Evolutionary conservation across 2,888 invertebrate genomes (phyloP).

Genomic region (Entomobrya multifasciata): DNA sequence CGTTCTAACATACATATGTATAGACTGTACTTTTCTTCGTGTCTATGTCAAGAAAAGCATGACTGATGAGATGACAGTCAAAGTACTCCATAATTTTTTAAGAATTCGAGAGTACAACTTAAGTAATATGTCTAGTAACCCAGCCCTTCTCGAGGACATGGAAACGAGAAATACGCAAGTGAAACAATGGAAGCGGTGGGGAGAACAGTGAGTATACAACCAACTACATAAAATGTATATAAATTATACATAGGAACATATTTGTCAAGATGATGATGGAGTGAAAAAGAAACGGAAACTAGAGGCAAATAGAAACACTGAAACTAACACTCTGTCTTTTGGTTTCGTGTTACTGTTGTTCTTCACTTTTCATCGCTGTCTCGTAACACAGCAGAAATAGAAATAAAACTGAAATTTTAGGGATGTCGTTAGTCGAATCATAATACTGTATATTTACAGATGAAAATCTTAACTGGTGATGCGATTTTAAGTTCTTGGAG

Average conservation of each 20-base stretch:
- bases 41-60: conserved; percentile 1
- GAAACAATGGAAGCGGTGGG: too few species aligned
- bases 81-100: conserved; percentile 17
- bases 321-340: conserved; percentile 3
- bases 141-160: too few species aligned
- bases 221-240: too few species aligned
- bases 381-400: too few species aligned
- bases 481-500: too few species aligned
- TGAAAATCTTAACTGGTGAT: too few species aligned
- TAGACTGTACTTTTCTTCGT: background rate
- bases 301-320: conserved; percentile 26
- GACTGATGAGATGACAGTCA: conserved; percentile 36
- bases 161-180: too few species aligned
- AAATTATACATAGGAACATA: too few species aligned
- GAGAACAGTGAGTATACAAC: too few species aligned
- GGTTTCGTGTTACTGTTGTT: conserved; percentile 1
- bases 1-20: background rate
- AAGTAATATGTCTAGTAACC: background rate
- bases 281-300: conserved; percentile 21
- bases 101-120: conserved; percentile 7
- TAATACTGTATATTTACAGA: too few species aligned
- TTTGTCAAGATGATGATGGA: conserved; percentile 35
- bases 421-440: too few species aligned
- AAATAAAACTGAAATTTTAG: too few species aligned
- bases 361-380: background rate